Percentiles rank a stretch among this genome's conserved stretches.
These are phyloP conservation scores for Eutrigla gurnardus DNA, from an alignment of 2,797 vertebrate species.

Conservation along the genomic window DNA sequence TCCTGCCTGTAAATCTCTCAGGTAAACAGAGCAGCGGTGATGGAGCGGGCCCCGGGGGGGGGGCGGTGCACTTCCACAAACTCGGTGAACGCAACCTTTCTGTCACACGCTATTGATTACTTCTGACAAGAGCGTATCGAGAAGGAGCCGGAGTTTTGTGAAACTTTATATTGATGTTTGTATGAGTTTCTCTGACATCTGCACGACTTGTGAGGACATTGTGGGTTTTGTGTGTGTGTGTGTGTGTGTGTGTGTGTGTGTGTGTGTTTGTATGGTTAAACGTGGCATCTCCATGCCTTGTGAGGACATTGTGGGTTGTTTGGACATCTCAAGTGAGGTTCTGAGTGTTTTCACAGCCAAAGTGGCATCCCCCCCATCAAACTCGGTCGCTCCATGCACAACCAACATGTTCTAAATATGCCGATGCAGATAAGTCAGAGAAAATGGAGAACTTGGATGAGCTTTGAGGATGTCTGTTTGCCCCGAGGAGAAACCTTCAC, in stretches of 20 bases:
- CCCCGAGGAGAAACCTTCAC: not conserved
- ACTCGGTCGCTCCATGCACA: not conserved
- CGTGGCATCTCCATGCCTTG: not conserved
- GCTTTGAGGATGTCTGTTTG: not conserved
- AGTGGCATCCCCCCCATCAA: not conserved
- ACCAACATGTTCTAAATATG: not conserved
- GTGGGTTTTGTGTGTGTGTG: too few species aligned
- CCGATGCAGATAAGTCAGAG: not conserved
- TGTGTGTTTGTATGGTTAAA: not conserved
- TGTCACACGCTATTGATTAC: constrained; percentile 8
- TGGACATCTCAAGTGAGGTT: not conserved
- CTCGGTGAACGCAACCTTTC: not conserved
- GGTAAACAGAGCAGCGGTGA: constrained; percentile 12
- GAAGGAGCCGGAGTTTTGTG: constrained; percentile 12
- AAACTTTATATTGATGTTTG: constrained; percentile 5
- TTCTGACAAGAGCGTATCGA: not conserved
- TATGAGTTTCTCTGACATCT: not conserved
- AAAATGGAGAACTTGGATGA: not conserved
- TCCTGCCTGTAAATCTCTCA: constrained; percentile 13
- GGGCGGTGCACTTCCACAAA: not conserved
- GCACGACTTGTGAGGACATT: not conserved
- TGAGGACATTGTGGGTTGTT: not conserved
- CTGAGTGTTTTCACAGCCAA: not conserved
- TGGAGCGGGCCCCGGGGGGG: not conserved
- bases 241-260: too few species aligned